A percentile compares a stretch with the other conserved stretches of the same genome.
These are phyloP conservation scores for Lacerta viridis DNA, from an alignment of 2,797 vertebrate species.

Conservation along the genomic window DNA sequence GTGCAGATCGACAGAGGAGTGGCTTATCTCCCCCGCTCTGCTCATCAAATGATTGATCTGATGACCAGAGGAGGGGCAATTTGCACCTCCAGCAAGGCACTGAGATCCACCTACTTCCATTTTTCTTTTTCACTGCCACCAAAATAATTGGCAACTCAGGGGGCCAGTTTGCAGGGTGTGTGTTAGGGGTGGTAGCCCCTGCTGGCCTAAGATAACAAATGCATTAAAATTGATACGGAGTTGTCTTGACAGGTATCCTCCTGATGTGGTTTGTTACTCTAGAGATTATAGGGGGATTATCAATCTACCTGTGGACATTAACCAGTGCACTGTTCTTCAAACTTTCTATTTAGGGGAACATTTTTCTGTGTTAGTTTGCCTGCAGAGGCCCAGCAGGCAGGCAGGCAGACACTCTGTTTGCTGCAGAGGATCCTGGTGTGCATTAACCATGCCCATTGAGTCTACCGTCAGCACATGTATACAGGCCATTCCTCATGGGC, in stretches of 20 bases:
- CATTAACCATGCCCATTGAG: neutral
- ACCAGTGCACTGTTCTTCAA: neutral
- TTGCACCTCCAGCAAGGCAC: neutral
- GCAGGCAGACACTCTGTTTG: neutral
- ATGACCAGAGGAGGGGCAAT: neutral
- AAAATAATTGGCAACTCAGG: neutral
- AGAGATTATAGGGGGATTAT: neutral
- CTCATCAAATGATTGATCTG: neutral
- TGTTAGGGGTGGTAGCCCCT: neutral
- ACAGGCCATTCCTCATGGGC: no score
- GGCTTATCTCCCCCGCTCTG: neutral
- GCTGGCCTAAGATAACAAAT: neutral
- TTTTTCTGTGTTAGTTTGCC: neutral
- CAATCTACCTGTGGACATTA: neutral
- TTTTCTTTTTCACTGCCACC: neutral
- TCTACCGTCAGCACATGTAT: no score
- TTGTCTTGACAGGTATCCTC: neutral
- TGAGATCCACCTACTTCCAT: neutral
- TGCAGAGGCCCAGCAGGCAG: neutral
- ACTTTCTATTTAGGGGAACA: neutral
- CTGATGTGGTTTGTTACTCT: neutral
- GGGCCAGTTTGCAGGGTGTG: neutral
- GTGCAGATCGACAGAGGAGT: neutral
- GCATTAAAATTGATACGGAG: neutral
- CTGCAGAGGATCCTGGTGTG: neutral